Evolutionary conservation across 2,888 invertebrate genomes (phyloP), one percentile per base, ranked within the genome.

Genomic region (Mesoligia furuncula): DNA sequence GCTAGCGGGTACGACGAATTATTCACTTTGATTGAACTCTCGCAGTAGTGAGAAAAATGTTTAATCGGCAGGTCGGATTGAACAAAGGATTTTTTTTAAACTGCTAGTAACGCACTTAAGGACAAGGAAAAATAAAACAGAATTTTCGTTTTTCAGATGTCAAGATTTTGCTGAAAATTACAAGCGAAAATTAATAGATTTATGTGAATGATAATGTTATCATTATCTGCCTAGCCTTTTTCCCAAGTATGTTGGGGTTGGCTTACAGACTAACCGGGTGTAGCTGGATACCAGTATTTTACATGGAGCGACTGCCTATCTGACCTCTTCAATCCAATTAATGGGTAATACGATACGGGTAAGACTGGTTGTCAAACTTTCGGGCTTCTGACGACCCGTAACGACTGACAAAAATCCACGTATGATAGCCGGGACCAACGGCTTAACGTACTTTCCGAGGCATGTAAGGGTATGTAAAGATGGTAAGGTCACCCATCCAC

Each of bases 21-120:
- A 79, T 82, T 71, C 67, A 65, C 66, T 73, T 68, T 74, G 42
- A 62, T 70, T 73, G 59, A 73, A 69, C 54, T 61, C 62, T 6
- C 2, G 9, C 17, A 61, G 31, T 39, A 48, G 20, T 45, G 20
- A 48, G 72, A 36, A 45, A 51, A 57, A 39, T 17, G 1, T 76
- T 61, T 39, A 20, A 31, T 42, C n/a, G 81, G 20, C 24, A 17
- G 54, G 20, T 77, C 36, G 36, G n/a, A 45, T 36, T 1, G 15
- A 2, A 71, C 67, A 27, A 73, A 74, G 27, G 20, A 11, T 3
- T 54, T 24, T 17, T 48, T 48, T 54, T 9, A 24, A 15, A 4
- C 31, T 68, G 0, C 11, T 20, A 8, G 13, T 20, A 13, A 15
- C 9, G 15, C 45, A 27, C 17, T 39, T 20, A 48, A 20, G 1